Percentiles rank a stretch among this genome's conserved stretches.
Conservation (phyloP, 2,797 vertebrate genomes). For the Poeciliopsis presidionis region DNA sequence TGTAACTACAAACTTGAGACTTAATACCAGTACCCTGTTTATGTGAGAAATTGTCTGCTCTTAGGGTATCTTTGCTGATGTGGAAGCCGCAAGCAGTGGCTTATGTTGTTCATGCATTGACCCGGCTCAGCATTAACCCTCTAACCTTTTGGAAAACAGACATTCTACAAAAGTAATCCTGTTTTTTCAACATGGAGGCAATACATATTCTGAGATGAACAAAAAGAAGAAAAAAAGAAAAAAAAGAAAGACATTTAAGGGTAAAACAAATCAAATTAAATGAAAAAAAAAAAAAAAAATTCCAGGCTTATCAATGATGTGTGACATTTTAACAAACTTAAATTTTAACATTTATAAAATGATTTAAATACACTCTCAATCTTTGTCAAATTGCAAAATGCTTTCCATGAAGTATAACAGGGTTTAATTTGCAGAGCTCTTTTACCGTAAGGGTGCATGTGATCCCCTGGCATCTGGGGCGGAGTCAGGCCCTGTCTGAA, state of each 20-base stretch:
- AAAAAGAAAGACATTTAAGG: neutral
- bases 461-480: slow-evolving; percentile 97
- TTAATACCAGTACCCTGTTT: neutral
- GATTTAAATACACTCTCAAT: neutral
- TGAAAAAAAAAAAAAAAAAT: neutral
- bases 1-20: neutral
- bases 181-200: neutral
- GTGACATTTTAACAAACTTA: neutral
- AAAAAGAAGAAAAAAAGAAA: too few species aligned
- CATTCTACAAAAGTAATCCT: neutral
- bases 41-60: neutral
- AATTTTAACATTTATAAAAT: neutral
- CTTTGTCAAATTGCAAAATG: neutral
- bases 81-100: neutral
- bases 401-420: neutral
- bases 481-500: slow-evolving; percentile 96
- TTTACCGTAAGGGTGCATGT: slow-evolving; percentile 98
- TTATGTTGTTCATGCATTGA: neutral
- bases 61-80: neutral
- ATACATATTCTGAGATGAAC: neutral
- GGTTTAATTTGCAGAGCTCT: slow-evolving; percentile 17
- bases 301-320: neutral
- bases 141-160: neutral
- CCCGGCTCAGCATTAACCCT: neutral
- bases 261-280: neutral